phyloP scores from a whole-genome alignment of 2,888 invertebrate genomes.

The Chalcis sispes region DNA sequence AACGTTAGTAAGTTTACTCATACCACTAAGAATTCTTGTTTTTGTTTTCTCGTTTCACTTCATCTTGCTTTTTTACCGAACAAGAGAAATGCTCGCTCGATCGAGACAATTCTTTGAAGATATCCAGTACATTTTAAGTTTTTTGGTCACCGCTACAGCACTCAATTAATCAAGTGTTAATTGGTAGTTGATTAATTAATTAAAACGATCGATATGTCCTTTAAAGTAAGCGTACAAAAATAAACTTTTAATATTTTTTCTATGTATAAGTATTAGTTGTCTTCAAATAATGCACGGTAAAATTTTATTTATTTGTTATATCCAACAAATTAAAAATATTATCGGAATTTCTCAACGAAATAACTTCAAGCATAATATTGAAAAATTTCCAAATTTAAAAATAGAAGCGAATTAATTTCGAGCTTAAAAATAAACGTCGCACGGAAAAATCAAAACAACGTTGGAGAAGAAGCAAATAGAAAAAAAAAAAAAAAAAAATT shows the following conservation, averaged over 20 bases:
- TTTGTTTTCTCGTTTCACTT: neutral
- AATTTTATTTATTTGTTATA: too few relatives aligned
- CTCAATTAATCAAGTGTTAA: conserved; percentile 38
- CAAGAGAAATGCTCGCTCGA: conserved; percentile 7
- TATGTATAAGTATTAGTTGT: too few relatives aligned
- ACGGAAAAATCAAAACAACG: too few relatives aligned
- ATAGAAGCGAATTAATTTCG: too few relatives aligned
- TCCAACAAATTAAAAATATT: too few relatives aligned
- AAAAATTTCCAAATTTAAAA: too few relatives aligned
- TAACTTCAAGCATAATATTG: too few relatives aligned
- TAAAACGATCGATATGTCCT: conserved; percentile 4
- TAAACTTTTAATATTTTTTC: conserved; percentile 4
- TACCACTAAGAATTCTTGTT: neutral
- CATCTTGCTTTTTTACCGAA: conserved; percentile 1
- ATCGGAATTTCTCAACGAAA: too few relatives aligned
- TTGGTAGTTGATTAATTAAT: conserved; percentile 30
- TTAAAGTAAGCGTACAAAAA: conserved; percentile 5
- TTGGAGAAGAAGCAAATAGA: too few relatives aligned
- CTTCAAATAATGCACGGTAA: too few relatives aligned
- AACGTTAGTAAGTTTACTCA: neutral
- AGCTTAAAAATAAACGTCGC: too few relatives aligned
- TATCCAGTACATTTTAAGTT: neutral
- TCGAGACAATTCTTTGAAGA: conserved; percentile 26
- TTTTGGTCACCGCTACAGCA: neutral
- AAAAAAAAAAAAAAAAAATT: neutral